A percentile compares a stretch with the other conserved stretches of the same genome.
Evolutionary conservation across 1,140 invertebrate species (phyloP).

Genomic region (Conus ventricosus): DNA sequence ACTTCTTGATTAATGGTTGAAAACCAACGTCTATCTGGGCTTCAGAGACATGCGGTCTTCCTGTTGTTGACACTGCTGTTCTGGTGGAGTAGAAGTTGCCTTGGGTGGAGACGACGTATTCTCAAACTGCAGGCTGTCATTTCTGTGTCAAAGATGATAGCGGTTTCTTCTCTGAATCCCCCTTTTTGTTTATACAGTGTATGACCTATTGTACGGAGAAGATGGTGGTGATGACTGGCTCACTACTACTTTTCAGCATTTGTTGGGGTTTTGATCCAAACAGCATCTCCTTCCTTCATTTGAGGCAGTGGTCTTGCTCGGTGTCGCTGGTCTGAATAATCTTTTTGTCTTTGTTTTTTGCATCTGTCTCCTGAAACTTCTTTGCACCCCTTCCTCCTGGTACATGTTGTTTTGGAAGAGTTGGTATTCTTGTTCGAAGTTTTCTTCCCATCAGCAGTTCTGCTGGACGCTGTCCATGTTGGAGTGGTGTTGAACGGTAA

Average conservation of each 20-base stretch:
- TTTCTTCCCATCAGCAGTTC: no score
- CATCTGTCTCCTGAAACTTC: conserved; percentile 24
- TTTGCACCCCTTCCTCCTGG: no score
- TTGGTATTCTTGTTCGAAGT: no score
- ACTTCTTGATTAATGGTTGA: no score
- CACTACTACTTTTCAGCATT: background rate
- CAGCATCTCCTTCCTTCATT: background rate
- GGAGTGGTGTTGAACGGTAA: no score
- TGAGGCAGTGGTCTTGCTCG: background rate
- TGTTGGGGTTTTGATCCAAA: background rate
- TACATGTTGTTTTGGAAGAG: no score
- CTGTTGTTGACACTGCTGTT: no score
- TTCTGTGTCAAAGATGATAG: background rate
- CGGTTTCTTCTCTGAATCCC: background rate
- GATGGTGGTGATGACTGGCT: background rate
- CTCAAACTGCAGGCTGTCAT: background rate
- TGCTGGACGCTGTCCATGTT: no score
- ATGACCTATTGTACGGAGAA: background rate
- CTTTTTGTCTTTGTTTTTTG: background rate
- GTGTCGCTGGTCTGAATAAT: background rate
- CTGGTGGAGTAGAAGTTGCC: no score
- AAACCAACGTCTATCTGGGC: no score
- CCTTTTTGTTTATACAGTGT: background rate
- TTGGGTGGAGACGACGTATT: no score
- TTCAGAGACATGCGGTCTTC: no score